Evolutionary conservation across 1,140 invertebrate genomes (phyloP), one percentile per base, ranked within the genome.

Genomic region (Brachionus sp.): DNA sequence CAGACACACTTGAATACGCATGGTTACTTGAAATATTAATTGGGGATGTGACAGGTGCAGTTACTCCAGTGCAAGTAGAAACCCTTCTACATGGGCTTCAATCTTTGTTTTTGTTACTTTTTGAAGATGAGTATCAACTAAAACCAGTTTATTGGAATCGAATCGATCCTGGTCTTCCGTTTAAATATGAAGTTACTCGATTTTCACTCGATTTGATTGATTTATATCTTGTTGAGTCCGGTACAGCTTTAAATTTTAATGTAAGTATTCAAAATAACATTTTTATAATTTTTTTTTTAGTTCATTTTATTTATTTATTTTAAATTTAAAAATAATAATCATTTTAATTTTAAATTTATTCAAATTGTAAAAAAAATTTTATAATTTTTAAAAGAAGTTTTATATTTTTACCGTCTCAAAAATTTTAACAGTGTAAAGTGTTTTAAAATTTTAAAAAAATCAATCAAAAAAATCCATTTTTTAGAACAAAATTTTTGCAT

Each of bases 1-100:
- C 95, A 88, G 96, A 98, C 86, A 98, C 96, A 0, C 87, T 98
- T 5, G 97, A 99, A 87, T 99, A 99, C 88, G 95, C 93, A 0
- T 99, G 97, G 97, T 86, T 92, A 23, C 88, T 92, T 70, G 92
- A 92, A 86, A 86, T 91, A 23, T 88, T 90, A 10, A 85, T 92
- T 25, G 91, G 92, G 3, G 90, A 91, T 84, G 84, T 92, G 13
- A 89, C 87, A 62, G 91, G 90, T 16, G 89, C 90, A 77, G 85
- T 92, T 1, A 90, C 90, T 5, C 85, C 89, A 35, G 87, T 90
- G 33, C 90, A 91, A 86, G 90, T 91, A 85, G 84, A 82, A 12
- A 62, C 39, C 42, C 37, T 77, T 19, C 25, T 77, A n/a, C 83
- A 84, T 46, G 62, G 68, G 16, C 1, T 84, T 44, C 39, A 77